Evolutionary conservation across 2,113 vertebrate species (phyloP).

Genomic region (Chloroceryle aenea): DNA sequence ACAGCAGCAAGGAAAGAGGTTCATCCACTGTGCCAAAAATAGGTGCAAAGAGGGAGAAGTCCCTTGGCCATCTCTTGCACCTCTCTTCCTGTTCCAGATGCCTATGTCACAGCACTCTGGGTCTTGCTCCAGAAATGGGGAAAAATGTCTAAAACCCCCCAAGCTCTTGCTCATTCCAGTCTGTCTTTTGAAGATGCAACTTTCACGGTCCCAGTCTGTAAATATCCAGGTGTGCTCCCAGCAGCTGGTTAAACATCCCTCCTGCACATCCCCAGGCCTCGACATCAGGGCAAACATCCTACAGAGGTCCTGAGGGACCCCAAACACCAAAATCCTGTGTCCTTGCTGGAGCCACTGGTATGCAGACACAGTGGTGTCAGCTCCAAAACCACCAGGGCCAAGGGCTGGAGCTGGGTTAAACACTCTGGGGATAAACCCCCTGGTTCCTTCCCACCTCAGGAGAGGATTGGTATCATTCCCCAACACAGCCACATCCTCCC

Average conservation of each 20-base stretch:
- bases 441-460: not conserved
- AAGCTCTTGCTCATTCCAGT: not conserved
- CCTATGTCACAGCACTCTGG: accelerated
- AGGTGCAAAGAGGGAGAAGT: not conserved
- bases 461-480: not conserved
- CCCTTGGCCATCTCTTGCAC: accelerated
- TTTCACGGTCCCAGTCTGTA: not conserved
- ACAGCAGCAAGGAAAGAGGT: not conserved
- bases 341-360: not conserved
- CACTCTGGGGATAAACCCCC: not conserved
- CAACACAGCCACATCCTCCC: accelerated
- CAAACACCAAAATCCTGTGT: not conserved
- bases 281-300: not conserved
- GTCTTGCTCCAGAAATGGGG: not conserved
- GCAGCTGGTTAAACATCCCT: not conserved
- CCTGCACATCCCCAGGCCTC: not conserved
- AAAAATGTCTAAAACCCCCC: not conserved
- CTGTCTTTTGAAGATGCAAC: not conserved
- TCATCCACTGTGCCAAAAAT: not conserved
- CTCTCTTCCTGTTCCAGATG: not conserved
- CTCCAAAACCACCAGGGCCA: not conserved
- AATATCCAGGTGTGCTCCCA: not conserved
- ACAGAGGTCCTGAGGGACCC: not conserved
- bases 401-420: not conserved
- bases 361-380: not conserved